Percentiles rank a stretch among this genome's conserved stretches.
Evolutionary conservation across 1,140 invertebrate genomes (phyloP).

Genomic region (Drosophila nigromelanica): DNA sequence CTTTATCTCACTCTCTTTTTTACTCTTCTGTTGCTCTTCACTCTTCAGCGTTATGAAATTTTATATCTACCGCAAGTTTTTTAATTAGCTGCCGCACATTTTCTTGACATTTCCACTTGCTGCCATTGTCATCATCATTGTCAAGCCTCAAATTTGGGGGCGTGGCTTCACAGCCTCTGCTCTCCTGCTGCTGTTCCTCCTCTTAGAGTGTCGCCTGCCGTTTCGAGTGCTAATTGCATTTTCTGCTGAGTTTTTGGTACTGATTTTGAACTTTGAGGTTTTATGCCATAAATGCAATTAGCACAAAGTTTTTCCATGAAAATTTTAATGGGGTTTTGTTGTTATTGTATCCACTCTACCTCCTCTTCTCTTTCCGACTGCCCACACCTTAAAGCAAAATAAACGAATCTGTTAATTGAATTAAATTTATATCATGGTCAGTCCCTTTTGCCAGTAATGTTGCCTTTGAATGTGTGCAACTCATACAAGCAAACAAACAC

Average conservation of each 20-base stretch:
- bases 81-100: conserved; percentile 70
- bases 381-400: conserved; percentile 11
- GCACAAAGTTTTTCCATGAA: conserved; percentile 57
- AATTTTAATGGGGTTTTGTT: conserved; percentile 47
- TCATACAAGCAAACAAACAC: conserved; percentile 10
- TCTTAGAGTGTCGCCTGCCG: conserved; percentile 16
- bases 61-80: conserved; percentile 59
- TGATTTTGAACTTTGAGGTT: conserved; percentile 63
- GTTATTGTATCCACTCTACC: conserved; percentile 18
- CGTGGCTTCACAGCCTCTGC: conserved; percentile 10
- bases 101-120: conserved; percentile 65
- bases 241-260: conserved; percentile 46
- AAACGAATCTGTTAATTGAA: conserved; percentile 50
- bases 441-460: background rate
- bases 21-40: conserved; percentile 12
- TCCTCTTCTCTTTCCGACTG: too few species aligned
- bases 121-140: conserved; percentile 38
- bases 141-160: conserved; percentile 35
- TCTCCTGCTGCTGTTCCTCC: too few species aligned
- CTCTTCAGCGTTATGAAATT: conserved; percentile 38
- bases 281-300: conserved; percentile 66
- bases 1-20: background rate
- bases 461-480: conserved; percentile 18
- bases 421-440: conserved; percentile 51
- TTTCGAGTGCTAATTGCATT: conserved; percentile 73